These are phyloP conservation scores for Sebastes oblongus DNA, from an alignment of 2,797 vertebrate species.

Conservation along the genomic window DNA sequence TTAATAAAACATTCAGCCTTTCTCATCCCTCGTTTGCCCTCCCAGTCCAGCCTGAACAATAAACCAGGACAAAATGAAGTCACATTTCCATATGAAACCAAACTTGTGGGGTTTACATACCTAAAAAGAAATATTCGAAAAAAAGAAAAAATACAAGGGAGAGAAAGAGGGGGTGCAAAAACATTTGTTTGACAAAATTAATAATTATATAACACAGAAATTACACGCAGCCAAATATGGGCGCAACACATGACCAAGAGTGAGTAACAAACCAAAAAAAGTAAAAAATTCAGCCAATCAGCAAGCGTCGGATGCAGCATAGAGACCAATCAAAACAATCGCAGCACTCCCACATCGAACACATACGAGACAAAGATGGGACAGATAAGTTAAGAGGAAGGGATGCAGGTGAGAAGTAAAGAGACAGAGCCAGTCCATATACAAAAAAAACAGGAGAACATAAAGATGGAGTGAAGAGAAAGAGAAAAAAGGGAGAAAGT, in stretches of 20 bases:
- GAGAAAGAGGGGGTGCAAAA: slow-evolving; percentile 79
- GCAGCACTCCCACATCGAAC: slow-evolving; percentile 82
- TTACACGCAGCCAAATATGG: slow-evolving; percentile 83
- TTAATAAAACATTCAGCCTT: slow-evolving; percentile 58
- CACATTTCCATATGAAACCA: slow-evolving; percentile 79
- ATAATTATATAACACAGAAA: slow-evolving; percentile 76
- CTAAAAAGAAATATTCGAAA: slow-evolving; percentile 66
- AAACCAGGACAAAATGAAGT: slow-evolving; percentile 54
- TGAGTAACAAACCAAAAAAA: slow-evolving; percentile 71
- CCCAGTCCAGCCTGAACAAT: slow-evolving; percentile 54
- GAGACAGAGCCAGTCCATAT: slow-evolving; percentile 78
- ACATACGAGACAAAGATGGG: slow-evolving; percentile 73
- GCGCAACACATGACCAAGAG: slow-evolving; percentile 83
- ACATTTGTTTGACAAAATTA: slow-evolving; percentile 77
- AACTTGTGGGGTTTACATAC: slow-evolving; percentile 79
- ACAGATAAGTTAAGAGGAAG: slow-evolving; percentile 57
- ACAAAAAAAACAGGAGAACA: slow-evolving; percentile 60
- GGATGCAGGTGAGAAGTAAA: slow-evolving; percentile 75
- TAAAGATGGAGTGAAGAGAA: slow-evolving; percentile 62
- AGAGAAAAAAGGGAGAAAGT: slow-evolving; percentile 40
- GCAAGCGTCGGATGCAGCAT: slow-evolving; percentile 85
- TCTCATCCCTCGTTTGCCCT: slow-evolving; percentile 53
- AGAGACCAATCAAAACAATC: slow-evolving; percentile 82
- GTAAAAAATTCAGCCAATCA: slow-evolving; percentile 79
- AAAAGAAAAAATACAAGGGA: slow-evolving; percentile 60